A percentile compares a stretch with the other conserved stretches of the same genome.
phyloP scores from a whole-genome alignment of 2,888 invertebrate genomes.

The Tetragonisca angustula region DNA sequence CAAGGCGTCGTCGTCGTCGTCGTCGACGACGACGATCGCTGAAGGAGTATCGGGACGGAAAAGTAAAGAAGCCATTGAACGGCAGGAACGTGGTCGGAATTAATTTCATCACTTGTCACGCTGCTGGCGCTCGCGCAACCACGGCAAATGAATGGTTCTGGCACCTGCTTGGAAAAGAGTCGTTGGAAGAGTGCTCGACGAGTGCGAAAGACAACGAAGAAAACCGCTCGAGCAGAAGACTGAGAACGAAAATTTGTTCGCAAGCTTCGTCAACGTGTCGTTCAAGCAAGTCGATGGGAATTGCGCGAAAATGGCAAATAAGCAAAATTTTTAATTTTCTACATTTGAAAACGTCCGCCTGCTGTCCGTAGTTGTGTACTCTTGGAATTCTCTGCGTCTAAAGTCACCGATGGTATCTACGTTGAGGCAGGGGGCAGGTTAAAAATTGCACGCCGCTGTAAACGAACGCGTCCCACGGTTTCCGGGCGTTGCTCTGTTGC shows the following conservation, averaged over 20 bases:
- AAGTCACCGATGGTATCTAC: neutral
- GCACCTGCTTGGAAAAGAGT: constrained; percentile 64
- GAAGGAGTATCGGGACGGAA: constrained; percentile 38
- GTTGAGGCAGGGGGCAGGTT: neutral
- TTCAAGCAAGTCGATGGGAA: no score
- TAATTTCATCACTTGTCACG: constrained; percentile 67
- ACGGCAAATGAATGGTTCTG: constrained; percentile 62
- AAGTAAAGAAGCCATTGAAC: constrained; percentile 71
- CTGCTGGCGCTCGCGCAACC: constrained; percentile 48
- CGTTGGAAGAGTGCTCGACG: constrained; percentile 22
- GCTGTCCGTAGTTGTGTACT: neutral
- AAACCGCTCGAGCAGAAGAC: constrained; percentile 8
- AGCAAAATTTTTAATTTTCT: no score
- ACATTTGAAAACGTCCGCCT: no score
- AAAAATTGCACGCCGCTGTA: neutral
- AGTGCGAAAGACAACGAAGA: constrained; percentile 36
- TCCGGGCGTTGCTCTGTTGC: no score
- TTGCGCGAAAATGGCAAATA: neutral
- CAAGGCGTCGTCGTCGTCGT: constrained; percentile 24
- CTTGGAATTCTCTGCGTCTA: neutral
- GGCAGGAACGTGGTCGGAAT: constrained; percentile 70
- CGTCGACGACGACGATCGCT: constrained; percentile 14
- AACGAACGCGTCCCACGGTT: neutral
- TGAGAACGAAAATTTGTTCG: constrained; percentile 27
- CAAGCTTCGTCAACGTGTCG: constrained; percentile 18